These are phyloP conservation scores for Embidobia sp. DNA, from an alignment of 2,888 invertebrate genomes.

Conservation along the genomic window DNA sequence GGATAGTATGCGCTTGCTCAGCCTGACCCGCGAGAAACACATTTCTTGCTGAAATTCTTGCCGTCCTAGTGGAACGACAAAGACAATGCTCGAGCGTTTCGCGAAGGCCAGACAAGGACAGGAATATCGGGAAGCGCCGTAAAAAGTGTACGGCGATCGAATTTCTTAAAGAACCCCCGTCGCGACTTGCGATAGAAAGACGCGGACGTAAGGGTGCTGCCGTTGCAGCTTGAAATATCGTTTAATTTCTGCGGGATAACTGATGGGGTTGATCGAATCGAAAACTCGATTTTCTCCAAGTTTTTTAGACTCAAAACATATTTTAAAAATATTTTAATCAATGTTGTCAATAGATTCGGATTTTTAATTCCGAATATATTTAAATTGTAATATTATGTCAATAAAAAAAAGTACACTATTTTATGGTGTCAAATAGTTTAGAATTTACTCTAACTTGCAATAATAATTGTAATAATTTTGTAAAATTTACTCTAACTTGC, in stretches of 20 bases:
- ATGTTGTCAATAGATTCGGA: too few species aligned
- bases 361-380: too few species aligned
- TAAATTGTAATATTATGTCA: too few species aligned
- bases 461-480: too few species aligned
- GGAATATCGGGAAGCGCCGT: conserved; percentile 18
- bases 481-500: too few species aligned
- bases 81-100: not conserved
- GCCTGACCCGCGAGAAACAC: conserved; percentile 53
- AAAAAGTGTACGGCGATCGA: conserved; percentile 49
- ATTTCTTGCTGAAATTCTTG: conserved; percentile 37
- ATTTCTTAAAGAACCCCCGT: conserved; percentile 57
- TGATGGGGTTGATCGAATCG: conserved; percentile 39
- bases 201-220: conserved; percentile 32
- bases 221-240: conserved; percentile 48
- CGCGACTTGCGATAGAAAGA: conserved; percentile 39
- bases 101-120: not conserved
- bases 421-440: too few species aligned
- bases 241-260: conserved; percentile 45
- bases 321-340: too few species aligned
- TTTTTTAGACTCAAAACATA: too few species aligned
- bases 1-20: conserved; percentile 50
- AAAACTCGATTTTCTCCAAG: conserved; percentile 6
- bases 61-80: not conserved
- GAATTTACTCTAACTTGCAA: too few species aligned
- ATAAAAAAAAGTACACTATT: too few species aligned